phyloP scores from a whole-genome alignment of 2,797 vertebrate genomes.

The Cyclopterus lumpus region DNA sequence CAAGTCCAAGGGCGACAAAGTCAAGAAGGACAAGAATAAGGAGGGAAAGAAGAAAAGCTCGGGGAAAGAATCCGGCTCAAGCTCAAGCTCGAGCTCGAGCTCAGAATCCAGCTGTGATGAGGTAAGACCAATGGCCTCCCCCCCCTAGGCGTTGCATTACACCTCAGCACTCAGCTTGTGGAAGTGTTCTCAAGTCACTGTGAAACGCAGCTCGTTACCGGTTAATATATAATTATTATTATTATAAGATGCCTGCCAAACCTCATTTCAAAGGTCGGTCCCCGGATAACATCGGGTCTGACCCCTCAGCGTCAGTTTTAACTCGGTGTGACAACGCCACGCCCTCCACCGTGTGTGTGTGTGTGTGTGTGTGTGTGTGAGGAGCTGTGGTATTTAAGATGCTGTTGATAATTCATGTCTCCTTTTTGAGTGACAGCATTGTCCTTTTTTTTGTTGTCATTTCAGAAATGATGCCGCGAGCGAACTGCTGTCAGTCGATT shows the following conservation, averaged over 20 bases:
- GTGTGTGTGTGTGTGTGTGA: too few relatives aligned
- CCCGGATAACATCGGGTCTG: conserved; percentile 11
- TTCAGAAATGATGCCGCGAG: conserved; percentile 61
- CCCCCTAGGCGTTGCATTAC: too few relatives aligned
- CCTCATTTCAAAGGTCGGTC: conserved; percentile 11
- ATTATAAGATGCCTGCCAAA: conserved; percentile 2
- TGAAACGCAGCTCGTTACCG: neutral
- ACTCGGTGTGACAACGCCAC: neutral
- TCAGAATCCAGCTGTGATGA: neutral
- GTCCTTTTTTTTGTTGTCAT: conserved; percentile 44
- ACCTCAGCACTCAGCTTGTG: too few relatives aligned
- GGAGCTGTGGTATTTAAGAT: conserved; percentile 2
- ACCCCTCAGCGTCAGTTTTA: neutral
- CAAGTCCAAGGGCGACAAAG: neutral
- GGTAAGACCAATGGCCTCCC: neutral
- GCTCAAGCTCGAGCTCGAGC: neutral
- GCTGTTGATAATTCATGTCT: neutral
- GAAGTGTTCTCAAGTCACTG: neutral
- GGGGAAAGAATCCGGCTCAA: neutral
- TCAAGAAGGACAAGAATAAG: neutral
- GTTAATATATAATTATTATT: too few relatives aligned
- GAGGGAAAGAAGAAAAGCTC: neutral
- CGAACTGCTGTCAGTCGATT: neutral
- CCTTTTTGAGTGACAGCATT: conserved; percentile 39
- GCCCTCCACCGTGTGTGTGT: neutral